Conservation (phyloP, 2,797 vertebrate species). For the Triplophysa bombifrons region DNA sequence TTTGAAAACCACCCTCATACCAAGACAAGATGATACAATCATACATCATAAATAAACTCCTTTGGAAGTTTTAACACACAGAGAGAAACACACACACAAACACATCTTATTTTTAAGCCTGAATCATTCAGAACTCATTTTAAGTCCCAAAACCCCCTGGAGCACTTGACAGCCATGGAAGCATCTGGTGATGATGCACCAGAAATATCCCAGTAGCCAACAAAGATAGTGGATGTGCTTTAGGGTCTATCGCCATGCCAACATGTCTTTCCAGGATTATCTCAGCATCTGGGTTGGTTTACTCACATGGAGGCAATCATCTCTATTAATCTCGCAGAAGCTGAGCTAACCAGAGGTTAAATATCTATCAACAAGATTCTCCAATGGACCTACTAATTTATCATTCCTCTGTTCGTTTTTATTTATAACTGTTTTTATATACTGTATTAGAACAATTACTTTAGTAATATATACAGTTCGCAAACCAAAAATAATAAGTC, state of each 20-base stretch:
- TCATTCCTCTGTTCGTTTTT: neutral
- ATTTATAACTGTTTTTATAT: neutral
- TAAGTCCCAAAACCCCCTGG: constrained; percentile 50
- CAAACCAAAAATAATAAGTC: too few relatives aligned
- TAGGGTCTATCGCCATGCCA: constrained; percentile 50
- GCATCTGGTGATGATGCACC: constrained; percentile 63
- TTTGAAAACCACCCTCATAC: neutral
- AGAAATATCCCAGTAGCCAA: constrained; percentile 67
- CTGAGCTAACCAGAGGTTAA: constrained; percentile 39
- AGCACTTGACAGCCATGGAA: constrained; percentile 63
- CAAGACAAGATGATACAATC: neutral
- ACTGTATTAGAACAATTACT: neutral
- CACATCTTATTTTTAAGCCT: constrained; percentile 56
- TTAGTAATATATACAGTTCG: too few relatives aligned
- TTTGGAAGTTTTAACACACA: constrained; percentile 46
- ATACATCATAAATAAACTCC: neutral
- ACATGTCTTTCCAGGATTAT: constrained; percentile 63
- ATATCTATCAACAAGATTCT: constrained; percentile 19
- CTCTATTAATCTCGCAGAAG: constrained; percentile 40
- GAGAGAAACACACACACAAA: neutral
- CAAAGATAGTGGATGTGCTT: constrained; percentile 54
- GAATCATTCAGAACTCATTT: constrained; percentile 26
- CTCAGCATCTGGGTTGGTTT: constrained; percentile 60
- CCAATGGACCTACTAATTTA: constrained; percentile 8
- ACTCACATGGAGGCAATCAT: constrained; percentile 55